Base-by-base conservation (phyloP, 92 coral and sea anemone genomes). In the Anthopleura xanthogrammica region DNA sequence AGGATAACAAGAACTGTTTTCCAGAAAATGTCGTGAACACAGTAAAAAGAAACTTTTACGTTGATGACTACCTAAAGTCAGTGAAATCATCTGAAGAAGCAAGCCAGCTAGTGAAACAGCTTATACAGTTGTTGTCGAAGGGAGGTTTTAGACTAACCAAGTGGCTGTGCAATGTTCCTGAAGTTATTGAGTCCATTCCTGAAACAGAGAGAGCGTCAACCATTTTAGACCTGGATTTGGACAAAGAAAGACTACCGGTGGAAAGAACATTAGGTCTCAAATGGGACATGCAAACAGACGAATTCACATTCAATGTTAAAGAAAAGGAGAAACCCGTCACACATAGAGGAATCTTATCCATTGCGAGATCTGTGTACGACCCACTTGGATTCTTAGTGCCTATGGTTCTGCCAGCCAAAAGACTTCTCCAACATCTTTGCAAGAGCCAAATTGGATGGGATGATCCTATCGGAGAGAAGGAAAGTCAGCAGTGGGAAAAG, bases 331-430 rank as follows among this genome's bases (percentile, higher is more conserved):
- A 54, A 77, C 80, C 80, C 10, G 8, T 5, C 7, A 77, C 80
- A 23, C 58, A 64, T 9, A 46, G 80, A 77, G 80, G 80, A 52
- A 77, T 77, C 55, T 23, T 77, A 19, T 77, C 80, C 7, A 16
- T 52, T 7, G 22, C 62, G n/a, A 77, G 80, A 20, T 77, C 80
- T 46, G 62, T 77, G 41, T 77, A 46, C 16, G 80, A 77, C 50
- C 80, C 80, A n/a, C 62, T 77, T 50, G 80, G 80, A 77, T 77
- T 77, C 58, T 43, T 77, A 41, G 80, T 24, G 20, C 80, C 80
- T 11, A 23, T 77, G 50, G 57, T 77, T 46, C 80, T 77, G n/a
- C 60, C 39, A 46, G 80, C 60, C 8, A 77, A 77, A 58, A 46
- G 16, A 77, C 54, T 77, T 77, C 55, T 77, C 11, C 80, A 77